Percentiles rank a stretch among this genome's conserved stretches.
These are phyloP conservation scores for Montipora foliosa DNA, from an alignment of 64 coral and sea anemone species.

Conservation along the genomic window DNA sequence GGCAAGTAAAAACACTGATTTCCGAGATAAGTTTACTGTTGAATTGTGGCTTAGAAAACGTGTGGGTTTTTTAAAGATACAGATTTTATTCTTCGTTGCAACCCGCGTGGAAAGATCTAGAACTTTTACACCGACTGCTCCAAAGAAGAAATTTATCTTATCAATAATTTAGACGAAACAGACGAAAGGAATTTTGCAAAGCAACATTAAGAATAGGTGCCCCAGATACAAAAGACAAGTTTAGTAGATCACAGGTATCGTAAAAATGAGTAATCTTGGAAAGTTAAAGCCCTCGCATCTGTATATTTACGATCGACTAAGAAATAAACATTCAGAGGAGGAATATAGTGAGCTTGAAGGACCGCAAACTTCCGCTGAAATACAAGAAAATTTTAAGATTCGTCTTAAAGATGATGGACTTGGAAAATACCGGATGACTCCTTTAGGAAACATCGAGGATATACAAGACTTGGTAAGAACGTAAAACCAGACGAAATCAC, in stretches of 20 bases:
- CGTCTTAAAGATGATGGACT: conserved; percentile 69
- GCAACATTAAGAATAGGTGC: too few species aligned
- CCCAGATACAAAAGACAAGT: too few species aligned
- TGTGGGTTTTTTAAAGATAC: too few species aligned
- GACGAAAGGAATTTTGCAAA: too few species aligned
- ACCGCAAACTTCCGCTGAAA: not conserved
- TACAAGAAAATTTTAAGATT: conserved; percentile 25
- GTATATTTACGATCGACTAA: conserved; percentile 50
- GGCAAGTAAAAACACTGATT: conserved; percentile 9
- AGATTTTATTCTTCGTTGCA: too few species aligned
- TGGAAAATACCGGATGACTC: conserved; percentile 70
- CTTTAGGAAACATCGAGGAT: conserved; percentile 2
- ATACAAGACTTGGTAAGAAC: conserved; percentile 15
- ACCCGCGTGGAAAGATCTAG: too few species aligned
- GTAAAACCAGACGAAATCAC: too few species aligned
- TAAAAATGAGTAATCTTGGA: conserved; percentile 48
- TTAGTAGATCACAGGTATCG: not conserved
- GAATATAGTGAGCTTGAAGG: not conserved
- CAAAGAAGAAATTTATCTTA: not conserved
- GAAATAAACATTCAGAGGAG: not conserved
- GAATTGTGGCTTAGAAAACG: too few species aligned
- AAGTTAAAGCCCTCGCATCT: conserved; percentile 68
- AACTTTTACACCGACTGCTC: not conserved
- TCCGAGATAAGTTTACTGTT: not conserved
- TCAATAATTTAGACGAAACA: not conserved